phyloP scores from a whole-genome alignment of 1,140 invertebrate species.

The Aethina tumida region DNA sequence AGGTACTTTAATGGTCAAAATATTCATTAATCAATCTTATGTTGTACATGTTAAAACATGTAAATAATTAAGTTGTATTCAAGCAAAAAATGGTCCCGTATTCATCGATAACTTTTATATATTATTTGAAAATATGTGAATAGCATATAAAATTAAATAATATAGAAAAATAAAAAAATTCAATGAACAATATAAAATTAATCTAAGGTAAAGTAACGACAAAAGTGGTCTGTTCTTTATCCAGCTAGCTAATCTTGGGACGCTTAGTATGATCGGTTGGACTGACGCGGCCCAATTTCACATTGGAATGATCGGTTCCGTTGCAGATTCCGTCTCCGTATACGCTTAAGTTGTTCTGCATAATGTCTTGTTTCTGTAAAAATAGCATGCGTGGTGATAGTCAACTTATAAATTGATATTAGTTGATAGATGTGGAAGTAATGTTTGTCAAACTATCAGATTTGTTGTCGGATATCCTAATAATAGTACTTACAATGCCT shows the following conservation, averaged over 20 bases:
- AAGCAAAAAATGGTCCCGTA: no score
- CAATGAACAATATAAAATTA: no score
- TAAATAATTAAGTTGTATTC: no score
- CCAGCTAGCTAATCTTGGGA: constrained; percentile 35
- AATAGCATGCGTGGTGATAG: neutral
- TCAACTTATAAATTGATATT: neutral
- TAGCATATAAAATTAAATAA: no score
- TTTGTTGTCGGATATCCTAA: neutral
- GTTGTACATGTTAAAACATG: no score
- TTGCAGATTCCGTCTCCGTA: constrained; percentile 27
- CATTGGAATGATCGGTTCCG: constrained; percentile 15
- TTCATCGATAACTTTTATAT: no score
- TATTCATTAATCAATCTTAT: no score
- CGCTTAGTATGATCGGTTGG: constrained; percentile 32
- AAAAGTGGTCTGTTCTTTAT: constrained; percentile 7
- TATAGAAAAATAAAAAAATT: no score
- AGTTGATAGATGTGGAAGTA: no score
- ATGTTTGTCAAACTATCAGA: neutral
- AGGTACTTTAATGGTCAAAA: no score
- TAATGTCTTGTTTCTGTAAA: constrained; percentile 32
- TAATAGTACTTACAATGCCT: constrained; percentile 50
- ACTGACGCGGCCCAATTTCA: constrained; percentile 31
- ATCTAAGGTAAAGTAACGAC: constrained; percentile 6
- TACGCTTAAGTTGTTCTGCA: constrained; percentile 30
- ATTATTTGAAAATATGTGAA: no score